Percentiles rank a stretch among this genome's conserved stretches.
Evolutionary conservation across 2,113 vertebrate species (phyloP).

Genomic region (Channa argus): DNA sequence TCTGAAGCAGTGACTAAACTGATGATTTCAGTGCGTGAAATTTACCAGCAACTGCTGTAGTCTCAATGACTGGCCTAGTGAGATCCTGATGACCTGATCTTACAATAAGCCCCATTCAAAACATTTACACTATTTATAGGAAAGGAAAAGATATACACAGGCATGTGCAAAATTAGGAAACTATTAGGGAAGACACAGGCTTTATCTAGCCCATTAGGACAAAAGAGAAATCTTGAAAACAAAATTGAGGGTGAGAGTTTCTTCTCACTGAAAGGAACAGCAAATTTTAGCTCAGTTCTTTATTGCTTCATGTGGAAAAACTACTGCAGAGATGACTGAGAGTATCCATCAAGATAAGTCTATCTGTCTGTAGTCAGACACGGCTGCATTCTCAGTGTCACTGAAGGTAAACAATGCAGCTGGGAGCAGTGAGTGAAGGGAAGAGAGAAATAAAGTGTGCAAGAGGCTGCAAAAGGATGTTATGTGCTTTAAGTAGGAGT

Average conservation of each 20-base stretch:
- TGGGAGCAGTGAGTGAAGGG: conserved; percentile 6
- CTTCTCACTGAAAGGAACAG: not conserved
- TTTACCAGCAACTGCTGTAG: not conserved
- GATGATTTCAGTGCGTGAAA: conserved; percentile 52
- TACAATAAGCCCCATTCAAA: no score
- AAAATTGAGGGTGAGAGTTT: no score
- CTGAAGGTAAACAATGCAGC: conserved; percentile 15
- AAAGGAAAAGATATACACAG: no score
- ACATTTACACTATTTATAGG: no score
- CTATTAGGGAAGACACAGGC: not conserved
- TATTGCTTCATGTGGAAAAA: conserved; percentile 24
- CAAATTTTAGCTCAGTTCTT: conserved; percentile 1
- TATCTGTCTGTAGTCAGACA: conserved; percentile 47
- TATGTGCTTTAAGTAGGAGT: conserved; percentile 21
- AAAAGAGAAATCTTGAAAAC: no score
- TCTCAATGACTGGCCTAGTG: not conserved
- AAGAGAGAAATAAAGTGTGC: not conserved
- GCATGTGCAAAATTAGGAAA: no score
- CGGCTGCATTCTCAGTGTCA: conserved; percentile 1
- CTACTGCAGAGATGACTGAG: conserved; percentile 1
- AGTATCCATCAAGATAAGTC: conserved; percentile 46
- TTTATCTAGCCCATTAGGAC: not conserved
- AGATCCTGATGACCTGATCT: no score
- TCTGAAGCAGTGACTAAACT: conserved; percentile 48
- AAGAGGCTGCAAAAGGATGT: not conserved